Evolutionary conservation across 2,113 vertebrate species (phyloP), one percentile per base, ranked within the genome.

Genomic region (Nanorana parkeri): DNA sequence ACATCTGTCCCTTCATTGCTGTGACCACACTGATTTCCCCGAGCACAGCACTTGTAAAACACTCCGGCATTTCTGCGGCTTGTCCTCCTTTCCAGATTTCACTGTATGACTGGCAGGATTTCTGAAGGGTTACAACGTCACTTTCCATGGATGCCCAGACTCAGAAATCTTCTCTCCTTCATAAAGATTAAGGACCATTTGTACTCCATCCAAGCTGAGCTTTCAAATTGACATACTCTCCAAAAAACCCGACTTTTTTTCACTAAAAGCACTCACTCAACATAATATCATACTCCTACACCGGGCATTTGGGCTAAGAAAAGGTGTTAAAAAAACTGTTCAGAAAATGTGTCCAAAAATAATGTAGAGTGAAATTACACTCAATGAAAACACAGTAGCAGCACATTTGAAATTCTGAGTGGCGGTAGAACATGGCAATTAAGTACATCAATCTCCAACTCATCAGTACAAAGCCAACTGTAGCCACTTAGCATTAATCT

Each of bases 1-100:
- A 73, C 78, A 81, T 73, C 68, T 63, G 68, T 64, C 68, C 78
- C 78, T 71, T 72, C 68, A 5, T 54, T 73, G 23, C 23, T 81
- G 78, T 64, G 78, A 81, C 68, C 78, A 64, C 78, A 72, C 17
- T 63, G 21, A 61, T 81, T 81, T 81, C 78, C 55, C 68, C 16
- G 36, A 81, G 60, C 78, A 72, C 78, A 81, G 78, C 78, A 71
- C 68, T 81, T 64, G 68, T 72, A 81, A 72, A 81, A 73, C 72
- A 63, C 72, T 64, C n/a, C 71, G 78, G 68, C 68, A 80, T 81
- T 81, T 81, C 78, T 81, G 78, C 52, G 78, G 68, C 68, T 72
- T 72, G 56, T 64, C 68, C 55, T 64, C 23, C 67, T 60, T 81
- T 73, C 78, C 78, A 81, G 24, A 72, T 81, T 81, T 72, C 24